Conservation (phyloP, 2,888 invertebrate genomes). For the Coenonympha glycerion region DNA sequence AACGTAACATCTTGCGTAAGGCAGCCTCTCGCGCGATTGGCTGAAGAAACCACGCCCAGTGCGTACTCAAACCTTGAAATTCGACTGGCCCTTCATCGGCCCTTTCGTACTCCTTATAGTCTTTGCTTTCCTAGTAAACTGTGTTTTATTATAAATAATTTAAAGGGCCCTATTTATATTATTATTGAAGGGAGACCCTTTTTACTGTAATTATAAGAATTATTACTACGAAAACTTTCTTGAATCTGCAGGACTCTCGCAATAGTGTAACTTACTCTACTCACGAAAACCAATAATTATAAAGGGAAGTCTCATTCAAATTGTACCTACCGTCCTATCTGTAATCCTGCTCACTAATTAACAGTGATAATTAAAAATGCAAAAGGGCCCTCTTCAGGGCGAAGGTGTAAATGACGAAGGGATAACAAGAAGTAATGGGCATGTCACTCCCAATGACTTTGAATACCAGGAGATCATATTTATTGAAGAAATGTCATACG, state of each 20-base stretch:
- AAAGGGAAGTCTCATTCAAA: too few relatives aligned
- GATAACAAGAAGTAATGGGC: constrained; percentile 73
- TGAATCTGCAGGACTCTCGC: too few relatives aligned
- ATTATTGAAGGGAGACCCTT: constrained; percentile 9
- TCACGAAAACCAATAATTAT: too few relatives aligned
- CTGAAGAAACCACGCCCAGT: constrained; percentile 63
- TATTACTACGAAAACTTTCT: not conserved
- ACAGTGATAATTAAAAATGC: constrained; percentile 13
- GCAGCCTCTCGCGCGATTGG: constrained; percentile 52
- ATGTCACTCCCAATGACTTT: constrained; percentile 78
- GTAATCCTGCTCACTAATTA: not conserved
- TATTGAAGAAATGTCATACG: constrained; percentile 28
- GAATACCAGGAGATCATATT: constrained; percentile 62
- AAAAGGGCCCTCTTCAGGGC: constrained; percentile 22
- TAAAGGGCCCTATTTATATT: constrained; percentile 58
- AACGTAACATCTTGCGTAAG: constrained; percentile 61
- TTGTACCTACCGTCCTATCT: too few relatives aligned
- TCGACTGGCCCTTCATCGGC: constrained; percentile 61
- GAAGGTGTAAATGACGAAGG: constrained; percentile 67
- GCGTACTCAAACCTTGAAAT: constrained; percentile 68
- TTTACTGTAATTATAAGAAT: not conserved
- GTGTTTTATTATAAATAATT: constrained; percentile 78
- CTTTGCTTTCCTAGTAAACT: constrained; percentile 65
- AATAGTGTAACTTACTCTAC: too few relatives aligned
- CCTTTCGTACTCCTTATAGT: constrained; percentile 59